Conservation (phyloP, 2,113 vertebrate species). For the Gnathonemus echidnorhynchus region DNA sequence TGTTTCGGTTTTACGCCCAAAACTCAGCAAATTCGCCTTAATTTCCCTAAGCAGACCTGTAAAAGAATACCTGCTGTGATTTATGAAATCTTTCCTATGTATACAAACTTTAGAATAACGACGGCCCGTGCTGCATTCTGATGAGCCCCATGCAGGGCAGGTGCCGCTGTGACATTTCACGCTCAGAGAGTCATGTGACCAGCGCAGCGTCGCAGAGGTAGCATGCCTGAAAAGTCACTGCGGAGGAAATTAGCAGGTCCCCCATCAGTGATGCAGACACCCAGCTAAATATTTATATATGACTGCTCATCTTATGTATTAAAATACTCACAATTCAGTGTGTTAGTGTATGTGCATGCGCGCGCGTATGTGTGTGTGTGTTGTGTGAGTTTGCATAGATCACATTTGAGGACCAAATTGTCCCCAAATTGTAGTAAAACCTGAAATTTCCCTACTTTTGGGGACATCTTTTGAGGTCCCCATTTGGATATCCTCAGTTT, state of each 20-base stretch:
- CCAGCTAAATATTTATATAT: background rate
- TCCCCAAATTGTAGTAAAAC: too few relatives aligned
- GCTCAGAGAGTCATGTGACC: background rate
- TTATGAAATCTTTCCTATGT: background rate
- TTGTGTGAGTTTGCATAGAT: background rate
- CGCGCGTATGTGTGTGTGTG: background rate
- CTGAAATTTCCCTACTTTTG: too few relatives aligned
- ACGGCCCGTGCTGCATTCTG: background rate
- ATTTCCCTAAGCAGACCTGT: background rate
- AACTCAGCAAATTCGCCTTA: background rate
- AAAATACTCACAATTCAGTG: background rate
- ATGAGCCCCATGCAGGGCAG: background rate
- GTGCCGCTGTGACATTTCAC: background rate
- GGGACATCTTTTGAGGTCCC: too few relatives aligned
- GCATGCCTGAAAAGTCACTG: background rate
- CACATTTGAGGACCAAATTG: too few relatives aligned
- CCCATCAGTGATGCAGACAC: background rate
- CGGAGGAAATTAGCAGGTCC: background rate
- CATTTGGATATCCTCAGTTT: too few relatives aligned
- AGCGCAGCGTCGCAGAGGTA: background rate
- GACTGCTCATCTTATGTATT: too few relatives aligned
- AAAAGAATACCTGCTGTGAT: background rate
- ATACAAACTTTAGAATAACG: background rate
- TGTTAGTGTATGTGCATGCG: background rate
- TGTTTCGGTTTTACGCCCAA: slow-evolving; percentile 7